These are phyloP conservation scores for Phataginus tricuspis DNA, from an alignment of 2,797 vertebrate genomes.

Conservation along the genomic window DNA sequence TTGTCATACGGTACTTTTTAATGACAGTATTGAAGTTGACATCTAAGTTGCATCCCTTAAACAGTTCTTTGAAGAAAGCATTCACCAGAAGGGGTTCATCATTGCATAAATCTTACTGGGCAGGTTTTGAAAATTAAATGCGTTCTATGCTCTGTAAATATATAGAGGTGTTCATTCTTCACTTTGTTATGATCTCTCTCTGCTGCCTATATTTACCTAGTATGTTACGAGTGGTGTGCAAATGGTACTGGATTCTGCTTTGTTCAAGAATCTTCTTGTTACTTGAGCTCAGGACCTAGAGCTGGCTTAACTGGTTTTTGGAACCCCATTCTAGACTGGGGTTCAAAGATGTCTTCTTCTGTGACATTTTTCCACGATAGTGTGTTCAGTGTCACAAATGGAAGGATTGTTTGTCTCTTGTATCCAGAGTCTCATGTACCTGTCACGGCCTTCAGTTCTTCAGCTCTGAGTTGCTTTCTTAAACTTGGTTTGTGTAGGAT, in stretches of 20 bases:
- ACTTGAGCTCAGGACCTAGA: neutral
- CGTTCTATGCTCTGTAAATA: neutral
- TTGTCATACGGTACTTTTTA: neutral
- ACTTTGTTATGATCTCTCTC: conserved; percentile 8
- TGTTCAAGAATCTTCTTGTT: neutral
- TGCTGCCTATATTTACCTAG: neutral
- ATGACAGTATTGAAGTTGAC: conserved; percentile 10
- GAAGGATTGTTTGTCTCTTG: neutral
- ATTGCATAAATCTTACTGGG: neutral
- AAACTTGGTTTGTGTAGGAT: neutral
- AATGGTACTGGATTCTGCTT: neutral
- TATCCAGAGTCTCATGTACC: neutral
- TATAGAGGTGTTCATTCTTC: neutral
- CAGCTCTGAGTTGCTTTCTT: neutral
- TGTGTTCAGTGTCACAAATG: neutral
- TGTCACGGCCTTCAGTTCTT: neutral
- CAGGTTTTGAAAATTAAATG: conserved; percentile 17
- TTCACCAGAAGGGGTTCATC: neutral
- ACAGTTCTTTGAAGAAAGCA: conserved; percentile 16
- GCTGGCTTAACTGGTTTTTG: neutral
- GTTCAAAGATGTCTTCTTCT: neutral
- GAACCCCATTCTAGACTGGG: neutral
- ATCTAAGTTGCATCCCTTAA: conserved; percentile 21
- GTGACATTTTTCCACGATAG: neutral
- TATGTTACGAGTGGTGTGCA: neutral